A percentile compares a stretch with the other conserved stretches of the same genome.
Conservation (phyloP, 2,113 vertebrate species). For the Eulacestoma nigropectus region DNA sequence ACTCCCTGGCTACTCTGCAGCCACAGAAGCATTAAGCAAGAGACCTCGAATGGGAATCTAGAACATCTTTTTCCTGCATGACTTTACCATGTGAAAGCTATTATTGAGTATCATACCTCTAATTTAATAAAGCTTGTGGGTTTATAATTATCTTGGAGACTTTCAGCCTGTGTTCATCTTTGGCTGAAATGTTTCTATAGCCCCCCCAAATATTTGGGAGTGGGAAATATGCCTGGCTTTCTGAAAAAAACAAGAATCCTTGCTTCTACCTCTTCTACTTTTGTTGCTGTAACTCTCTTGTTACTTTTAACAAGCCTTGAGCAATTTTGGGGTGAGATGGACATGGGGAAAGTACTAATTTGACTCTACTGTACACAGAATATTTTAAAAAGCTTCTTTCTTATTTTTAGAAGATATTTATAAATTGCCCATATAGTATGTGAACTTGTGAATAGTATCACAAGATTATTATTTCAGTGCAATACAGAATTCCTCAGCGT, state of each 20-base stretch:
- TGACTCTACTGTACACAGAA: not conserved
- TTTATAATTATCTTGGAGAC: not conserved
- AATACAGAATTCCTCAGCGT: not conserved
- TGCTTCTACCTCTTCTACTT: not conserved
- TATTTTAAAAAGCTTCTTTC: not conserved
- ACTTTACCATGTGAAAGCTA: not conserved
- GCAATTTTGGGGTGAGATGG: not conserved
- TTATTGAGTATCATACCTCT: not conserved
- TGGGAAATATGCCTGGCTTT: not conserved
- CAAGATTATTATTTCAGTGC: not conserved
- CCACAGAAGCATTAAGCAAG: not conserved
- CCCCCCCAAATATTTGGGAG: not conserved
- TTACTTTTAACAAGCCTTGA: not conserved
- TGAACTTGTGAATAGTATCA: not conserved
- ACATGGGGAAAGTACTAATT: not conserved
- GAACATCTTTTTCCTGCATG: not conserved
- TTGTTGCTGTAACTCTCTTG: not conserved
- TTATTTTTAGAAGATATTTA: not conserved
- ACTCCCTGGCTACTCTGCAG: not conserved
- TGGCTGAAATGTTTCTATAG: not conserved
- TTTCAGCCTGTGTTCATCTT: not conserved
- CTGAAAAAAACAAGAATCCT: not conserved
- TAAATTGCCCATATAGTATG: not conserved
- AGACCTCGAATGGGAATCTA: not conserved
- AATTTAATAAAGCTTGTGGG: not conserved